Evolutionary conservation across 2,113 vertebrate genomes (phyloP).

Genomic region (Grantiella picta): DNA sequence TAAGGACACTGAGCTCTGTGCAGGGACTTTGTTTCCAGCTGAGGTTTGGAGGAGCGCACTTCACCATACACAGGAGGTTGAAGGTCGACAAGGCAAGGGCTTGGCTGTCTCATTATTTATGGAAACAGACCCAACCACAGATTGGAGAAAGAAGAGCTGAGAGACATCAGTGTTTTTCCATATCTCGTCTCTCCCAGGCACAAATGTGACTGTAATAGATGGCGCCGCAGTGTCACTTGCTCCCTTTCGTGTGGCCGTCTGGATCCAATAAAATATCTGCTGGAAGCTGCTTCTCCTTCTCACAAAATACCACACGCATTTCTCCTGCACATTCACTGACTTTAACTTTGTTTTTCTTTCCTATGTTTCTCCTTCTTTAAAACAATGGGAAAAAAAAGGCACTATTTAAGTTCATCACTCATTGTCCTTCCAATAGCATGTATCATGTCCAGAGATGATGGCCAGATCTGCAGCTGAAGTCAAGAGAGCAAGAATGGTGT

Average conservation of each 20-base stretch:
- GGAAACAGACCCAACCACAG: not conserved
- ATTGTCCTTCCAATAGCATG: conserved; percentile 48
- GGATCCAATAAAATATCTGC: not conserved
- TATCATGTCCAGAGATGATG: conserved; percentile 43
- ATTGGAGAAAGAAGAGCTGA: conserved; percentile 20
- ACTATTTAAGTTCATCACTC: not conserved
- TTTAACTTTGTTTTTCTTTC: conserved; percentile 37
- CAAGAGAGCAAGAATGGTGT: not conserved
- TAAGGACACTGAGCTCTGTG: not conserved
- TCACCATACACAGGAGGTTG: not conserved
- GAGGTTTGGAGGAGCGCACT: not conserved
- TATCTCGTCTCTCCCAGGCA: conserved; percentile 30
- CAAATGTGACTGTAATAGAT: not conserved
- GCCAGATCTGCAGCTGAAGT: conserved; percentile 15
- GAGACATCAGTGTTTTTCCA: not conserved
- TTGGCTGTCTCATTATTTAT: not conserved
- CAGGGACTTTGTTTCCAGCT: conserved; percentile 6
- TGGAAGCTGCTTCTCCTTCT: conserved; percentile 21
- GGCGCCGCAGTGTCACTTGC: not conserved
- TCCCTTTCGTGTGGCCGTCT: not conserved
- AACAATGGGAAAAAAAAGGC: not conserved
- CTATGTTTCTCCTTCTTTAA: not conserved
- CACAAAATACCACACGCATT: not conserved
- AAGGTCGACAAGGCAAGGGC: not conserved
- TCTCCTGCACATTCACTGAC: not conserved